Evolutionary conservation across 1,140 invertebrate species (phyloP), one percentile per base, ranked within the genome.

Genomic region (Drosophila ohnishii): DNA sequence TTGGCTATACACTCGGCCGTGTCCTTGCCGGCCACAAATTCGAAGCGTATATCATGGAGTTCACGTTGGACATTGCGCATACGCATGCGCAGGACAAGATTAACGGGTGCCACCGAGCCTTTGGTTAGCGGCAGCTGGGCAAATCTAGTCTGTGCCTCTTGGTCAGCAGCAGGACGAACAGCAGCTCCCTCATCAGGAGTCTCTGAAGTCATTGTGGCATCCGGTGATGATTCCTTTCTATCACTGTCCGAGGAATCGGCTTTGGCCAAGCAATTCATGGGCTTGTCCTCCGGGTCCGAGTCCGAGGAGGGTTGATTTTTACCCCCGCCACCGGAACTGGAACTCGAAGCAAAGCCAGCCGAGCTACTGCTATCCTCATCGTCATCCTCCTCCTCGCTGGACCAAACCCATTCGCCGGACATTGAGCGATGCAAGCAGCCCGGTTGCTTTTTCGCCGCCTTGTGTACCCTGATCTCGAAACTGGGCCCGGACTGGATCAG

Each of bases 381-480:
- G 13, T 25, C 13, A 13, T 25, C 3, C 7, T 35, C 10, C 34
- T 25, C 44, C 71, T 93, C 97, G 67, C 96, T 97, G 14, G 97
- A 98, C 98, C 98, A 99, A 14, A 99, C 97, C 98, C 98, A 99
- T 87, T 98, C 97, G 3, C 98, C 98, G 14, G 97, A 97, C 77
- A 98, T 96, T 44, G 97, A 98, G 83, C 98, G 94, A 91, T 99
- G 98, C 44, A 99, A 92, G 39, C 97, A 94, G 9, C 98, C 98
- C 39, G 97, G 97, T 90, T 97, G 96, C 61, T 95, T 93, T 80
- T 95, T 95, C 44, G 95, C 95, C 13, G 96, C 96, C 94, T 98
- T 98, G 92, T 97, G 96, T 8, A 97, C 96, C 75, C 97, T 93
- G 19, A 96, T 96, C 92, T 97, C 96, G 91, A 97, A 94, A 91